Evolutionary conservation across 2,113 vertebrate genomes (phyloP), one percentile per base, ranked within the genome.

Genomic region (Pristiophorus japonicus): DNA sequence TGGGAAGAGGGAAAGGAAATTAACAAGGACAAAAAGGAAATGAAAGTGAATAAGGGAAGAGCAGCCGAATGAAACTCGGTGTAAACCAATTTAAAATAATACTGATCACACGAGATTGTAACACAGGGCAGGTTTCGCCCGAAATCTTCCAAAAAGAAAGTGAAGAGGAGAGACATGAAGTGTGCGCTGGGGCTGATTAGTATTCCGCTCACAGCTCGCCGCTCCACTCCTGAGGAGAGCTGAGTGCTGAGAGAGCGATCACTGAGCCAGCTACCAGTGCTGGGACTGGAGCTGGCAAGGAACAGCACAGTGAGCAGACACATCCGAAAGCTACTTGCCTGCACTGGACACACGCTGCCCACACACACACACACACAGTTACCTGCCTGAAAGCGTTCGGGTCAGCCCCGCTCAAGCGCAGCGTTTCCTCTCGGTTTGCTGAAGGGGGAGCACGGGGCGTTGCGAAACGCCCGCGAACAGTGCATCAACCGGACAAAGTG

Each of bases 181-280:
- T 70, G 20, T 30, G 63, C n/a, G n/a, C 90, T 3, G 14, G 1
- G 45, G 18, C 63, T 45, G 65, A 94, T 94, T 94, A 94, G 65
- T 70, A 94, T 94, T 67, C 92, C 12, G 65, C 42, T 94, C 92
- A 94, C 92, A 94, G 65, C 34, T 81, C 84, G 84, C 18, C 1
- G 62, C 87, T 66, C 47, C 2, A 63, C 62, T 93, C 34, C n/a
- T 8, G 91, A 42, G 18, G 91, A 93, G 91, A 93, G 91, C 62
- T 3, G 16, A 66, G 63, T 22, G 45, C 65, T 14, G 63, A 45
- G 62, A 45, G 63, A 27, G 65, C 62, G 66, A 62, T 22, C n/a
- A 63, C 47, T 55, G 47, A 91, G 59, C n/a, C 63, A 30, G 65
- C 16, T 24, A 67, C 47, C 47, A 88, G 85, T 24, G 45, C 24